A percentile compares a stretch with the other conserved stretches of the same genome.
These are phyloP conservation scores for Ctenicera cuprea DNA, from an alignment of 2,888 invertebrate genomes.

Conservation along the genomic window DNA sequence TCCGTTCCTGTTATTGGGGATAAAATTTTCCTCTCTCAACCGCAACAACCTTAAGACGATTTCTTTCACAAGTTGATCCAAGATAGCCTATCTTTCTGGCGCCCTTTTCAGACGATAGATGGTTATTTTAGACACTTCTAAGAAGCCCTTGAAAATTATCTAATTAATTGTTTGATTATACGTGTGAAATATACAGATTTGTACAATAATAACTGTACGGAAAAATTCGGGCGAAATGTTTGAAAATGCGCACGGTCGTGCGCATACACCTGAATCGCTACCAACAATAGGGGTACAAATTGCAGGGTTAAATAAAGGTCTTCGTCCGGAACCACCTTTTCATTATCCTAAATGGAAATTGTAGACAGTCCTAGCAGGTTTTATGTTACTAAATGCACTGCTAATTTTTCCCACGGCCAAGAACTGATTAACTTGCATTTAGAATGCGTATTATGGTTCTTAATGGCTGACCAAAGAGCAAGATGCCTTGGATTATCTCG, in stretches of 20 bases:
- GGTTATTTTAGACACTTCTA: neutral
- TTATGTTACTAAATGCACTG: neutral
- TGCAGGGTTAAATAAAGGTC: no score
- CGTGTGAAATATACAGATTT: neutral
- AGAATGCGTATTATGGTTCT: neutral
- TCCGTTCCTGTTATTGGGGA: constrained; percentile 16
- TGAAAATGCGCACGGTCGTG: no score
- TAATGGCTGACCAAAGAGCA: constrained; percentile 17
- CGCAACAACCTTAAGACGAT: neutral
- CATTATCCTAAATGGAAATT: neutral
- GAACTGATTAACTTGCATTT: constrained; percentile 18
- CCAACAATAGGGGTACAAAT: no score
- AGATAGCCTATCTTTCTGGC: constrained; percentile 11
- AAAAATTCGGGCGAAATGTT: no score
- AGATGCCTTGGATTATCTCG: constrained; percentile 21
- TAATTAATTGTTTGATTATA: neutral
- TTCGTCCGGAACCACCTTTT: neutral
- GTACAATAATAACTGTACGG: no score
- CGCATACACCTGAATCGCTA: no score
- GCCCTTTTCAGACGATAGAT: constrained; percentile 1
- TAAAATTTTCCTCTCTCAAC: constrained; percentile 13
- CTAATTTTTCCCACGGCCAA: constrained; percentile 12
- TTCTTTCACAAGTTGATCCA: neutral
- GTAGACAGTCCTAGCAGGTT: neutral
- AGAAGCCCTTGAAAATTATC: neutral